These are phyloP conservation scores for Metalampra italica DNA, from an alignment of 2,888 invertebrate genomes.

Conservation along the genomic window DNA sequence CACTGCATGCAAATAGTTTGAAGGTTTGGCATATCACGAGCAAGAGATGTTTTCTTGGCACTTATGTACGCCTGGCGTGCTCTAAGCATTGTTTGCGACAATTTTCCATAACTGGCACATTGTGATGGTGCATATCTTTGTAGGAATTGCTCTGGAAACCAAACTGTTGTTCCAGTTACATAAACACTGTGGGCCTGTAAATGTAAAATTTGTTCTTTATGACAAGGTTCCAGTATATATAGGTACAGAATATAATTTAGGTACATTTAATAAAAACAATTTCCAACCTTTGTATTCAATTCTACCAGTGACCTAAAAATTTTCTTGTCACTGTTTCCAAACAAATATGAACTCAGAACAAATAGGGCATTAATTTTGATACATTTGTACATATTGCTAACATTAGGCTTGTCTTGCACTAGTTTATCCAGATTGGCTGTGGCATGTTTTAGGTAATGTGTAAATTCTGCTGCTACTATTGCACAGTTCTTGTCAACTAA, in stretches of 20 bases:
- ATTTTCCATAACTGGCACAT: conserved; percentile 70
- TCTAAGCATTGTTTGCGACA: conserved; percentile 62
- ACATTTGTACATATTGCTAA: conserved; percentile 77
- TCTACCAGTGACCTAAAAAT: conserved; percentile 85
- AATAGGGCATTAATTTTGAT: conserved; percentile 83
- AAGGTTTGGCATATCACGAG: conserved; percentile 79
- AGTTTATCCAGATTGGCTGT: conserved; percentile 80
- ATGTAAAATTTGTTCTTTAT: neutral
- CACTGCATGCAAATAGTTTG: conserved; percentile 54
- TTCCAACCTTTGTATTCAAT: conserved; percentile 83
- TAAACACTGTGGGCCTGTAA: conserved; percentile 86
- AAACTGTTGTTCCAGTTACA: conserved; percentile 87
- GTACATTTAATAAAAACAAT: too few relatives aligned
- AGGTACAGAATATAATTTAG: neutral
- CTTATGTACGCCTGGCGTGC: conserved; percentile 78
- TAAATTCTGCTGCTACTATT: conserved; percentile 80
- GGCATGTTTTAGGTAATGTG: conserved; percentile 81
- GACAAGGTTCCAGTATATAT: neutral
- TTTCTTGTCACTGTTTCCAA: conserved; percentile 88
- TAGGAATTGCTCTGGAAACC: conserved; percentile 92
- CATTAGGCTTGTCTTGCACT: conserved; percentile 70
- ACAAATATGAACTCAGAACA: conserved; percentile 83
- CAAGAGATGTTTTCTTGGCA: conserved; percentile 76
- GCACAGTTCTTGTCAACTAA: conserved; percentile 65
- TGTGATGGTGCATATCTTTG: conserved; percentile 79